Conservation (phyloP, 1,140 invertebrate genomes). For the Philopotamus ludificatus region DNA sequence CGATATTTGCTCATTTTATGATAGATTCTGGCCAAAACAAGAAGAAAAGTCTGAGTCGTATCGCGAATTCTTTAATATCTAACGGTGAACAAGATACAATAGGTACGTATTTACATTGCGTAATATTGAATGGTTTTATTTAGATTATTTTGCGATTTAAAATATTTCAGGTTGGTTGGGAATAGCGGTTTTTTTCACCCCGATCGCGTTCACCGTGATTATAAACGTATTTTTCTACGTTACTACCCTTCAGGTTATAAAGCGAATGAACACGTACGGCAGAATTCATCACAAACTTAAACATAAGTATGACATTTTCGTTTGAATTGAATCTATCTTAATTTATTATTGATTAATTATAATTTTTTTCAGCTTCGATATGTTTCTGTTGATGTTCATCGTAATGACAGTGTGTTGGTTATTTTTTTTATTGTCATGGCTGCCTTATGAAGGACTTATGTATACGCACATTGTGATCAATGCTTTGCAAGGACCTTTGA, state of each 20-base stretch:
- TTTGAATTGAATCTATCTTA: neutral
- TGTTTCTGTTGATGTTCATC: slow-evolving; percentile 71
- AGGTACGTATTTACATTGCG: slow-evolving; percentile 46
- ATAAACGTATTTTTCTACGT: slow-evolving; percentile 76
- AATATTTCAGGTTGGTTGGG: slow-evolving; percentile 68
- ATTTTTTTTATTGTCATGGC: slow-evolving; percentile 70
- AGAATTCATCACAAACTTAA: slow-evolving; percentile 82
- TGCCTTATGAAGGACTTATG: slow-evolving; percentile 67
- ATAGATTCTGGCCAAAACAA: slow-evolving; percentile 66
- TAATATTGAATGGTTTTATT: neutral
- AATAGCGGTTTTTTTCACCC: slow-evolving; percentile 76
- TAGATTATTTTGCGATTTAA: slow-evolving; percentile 5
- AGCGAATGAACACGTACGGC: slow-evolving; percentile 75
- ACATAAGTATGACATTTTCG: slow-evolving; percentile 61
- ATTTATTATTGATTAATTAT: neutral
- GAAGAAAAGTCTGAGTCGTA: slow-evolving; percentile 43
- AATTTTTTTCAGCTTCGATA: slow-evolving; percentile 66
- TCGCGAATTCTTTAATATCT: slow-evolving; percentile 49
- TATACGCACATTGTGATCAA: slow-evolving; percentile 75
- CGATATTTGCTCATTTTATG: slow-evolving; percentile 77
- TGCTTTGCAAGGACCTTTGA: slow-evolving; percentile 66
- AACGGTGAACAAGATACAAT: slow-evolving; percentile 65
- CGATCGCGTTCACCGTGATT: slow-evolving; percentile 73
- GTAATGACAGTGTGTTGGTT: slow-evolving; percentile 73
- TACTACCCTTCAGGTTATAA: slow-evolving; percentile 75